These are phyloP conservation scores for Bombus confusus DNA, from an alignment of 1,140 invertebrate genomes.

Conservation along the genomic window DNA sequence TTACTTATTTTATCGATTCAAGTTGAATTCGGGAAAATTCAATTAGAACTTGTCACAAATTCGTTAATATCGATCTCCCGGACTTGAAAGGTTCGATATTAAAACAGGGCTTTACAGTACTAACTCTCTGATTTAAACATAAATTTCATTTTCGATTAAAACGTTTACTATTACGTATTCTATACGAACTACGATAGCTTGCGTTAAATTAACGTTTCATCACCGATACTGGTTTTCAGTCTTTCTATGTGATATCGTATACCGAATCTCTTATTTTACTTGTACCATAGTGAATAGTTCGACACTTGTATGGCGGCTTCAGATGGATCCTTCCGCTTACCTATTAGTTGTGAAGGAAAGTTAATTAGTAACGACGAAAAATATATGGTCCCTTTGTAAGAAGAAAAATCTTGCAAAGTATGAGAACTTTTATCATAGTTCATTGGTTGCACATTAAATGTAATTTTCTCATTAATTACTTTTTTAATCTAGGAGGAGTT, in stretches of 20 bases:
- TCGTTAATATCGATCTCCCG: neutral
- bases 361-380: neutral
- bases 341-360: neutral
- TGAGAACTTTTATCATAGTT: neutral
- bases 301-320: accelerated
- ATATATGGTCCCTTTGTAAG: neutral
- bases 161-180: neutral
- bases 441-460: neutral
- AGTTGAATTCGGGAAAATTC: neutral
- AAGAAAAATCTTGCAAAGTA: neutral
- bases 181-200: neutral
- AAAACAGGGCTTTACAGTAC: neutral
- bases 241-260: too few species aligned
- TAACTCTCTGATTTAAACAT: neutral
- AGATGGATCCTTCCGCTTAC: neutral
- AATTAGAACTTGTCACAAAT: neutral
- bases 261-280: neutral
- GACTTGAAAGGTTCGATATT: neutral
- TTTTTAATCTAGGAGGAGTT: neutral
- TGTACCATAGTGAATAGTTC: too few species aligned
- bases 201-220: too few species aligned
- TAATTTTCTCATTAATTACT: neutral
- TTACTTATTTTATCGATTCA: neutral
- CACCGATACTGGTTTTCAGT: too few species aligned
- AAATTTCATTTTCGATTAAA: neutral